A percentile compares a stretch with the other conserved stretches of the same genome.
phyloP scores from a whole-genome alignment of 2,113 vertebrate species.

The Nestor notabilis region DNA sequence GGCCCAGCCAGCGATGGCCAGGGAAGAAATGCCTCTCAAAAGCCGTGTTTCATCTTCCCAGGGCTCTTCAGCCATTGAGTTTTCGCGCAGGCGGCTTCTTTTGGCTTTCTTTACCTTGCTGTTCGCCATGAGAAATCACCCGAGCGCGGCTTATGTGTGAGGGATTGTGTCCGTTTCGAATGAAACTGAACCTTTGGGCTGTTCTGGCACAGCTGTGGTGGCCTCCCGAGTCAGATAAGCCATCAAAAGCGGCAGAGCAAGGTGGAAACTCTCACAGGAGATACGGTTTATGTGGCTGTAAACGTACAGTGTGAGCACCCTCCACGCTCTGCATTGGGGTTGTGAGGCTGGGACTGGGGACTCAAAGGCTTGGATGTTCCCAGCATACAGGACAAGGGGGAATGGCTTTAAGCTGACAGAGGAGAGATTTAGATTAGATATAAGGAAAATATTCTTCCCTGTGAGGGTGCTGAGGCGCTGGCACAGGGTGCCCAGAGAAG shows the following conservation, averaged over 20 bases:
- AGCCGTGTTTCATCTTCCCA: neutral
- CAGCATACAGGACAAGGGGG: neutral
- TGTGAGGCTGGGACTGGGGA: neutral
- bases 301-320: neutral
- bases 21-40: neutral
- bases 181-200: neutral
- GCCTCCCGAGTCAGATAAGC: neutral
- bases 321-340: neutral
- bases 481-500: too few relatives aligned
- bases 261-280: neutral
- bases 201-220: neutral
- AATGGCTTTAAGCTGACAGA: neutral
- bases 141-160: neutral
- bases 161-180: neutral
- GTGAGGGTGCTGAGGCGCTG: too few relatives aligned
- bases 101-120: neutral
- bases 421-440: neutral
- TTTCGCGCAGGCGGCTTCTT: neutral
- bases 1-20: neutral
- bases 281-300: neutral
- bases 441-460: neutral
- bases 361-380: neutral
- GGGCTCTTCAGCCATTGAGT: neutral
- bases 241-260: neutral
- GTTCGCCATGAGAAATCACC: neutral